Evolutionary conservation across 2,113 vertebrate genomes (phyloP).

Genomic region (Perca flavescens): DNA sequence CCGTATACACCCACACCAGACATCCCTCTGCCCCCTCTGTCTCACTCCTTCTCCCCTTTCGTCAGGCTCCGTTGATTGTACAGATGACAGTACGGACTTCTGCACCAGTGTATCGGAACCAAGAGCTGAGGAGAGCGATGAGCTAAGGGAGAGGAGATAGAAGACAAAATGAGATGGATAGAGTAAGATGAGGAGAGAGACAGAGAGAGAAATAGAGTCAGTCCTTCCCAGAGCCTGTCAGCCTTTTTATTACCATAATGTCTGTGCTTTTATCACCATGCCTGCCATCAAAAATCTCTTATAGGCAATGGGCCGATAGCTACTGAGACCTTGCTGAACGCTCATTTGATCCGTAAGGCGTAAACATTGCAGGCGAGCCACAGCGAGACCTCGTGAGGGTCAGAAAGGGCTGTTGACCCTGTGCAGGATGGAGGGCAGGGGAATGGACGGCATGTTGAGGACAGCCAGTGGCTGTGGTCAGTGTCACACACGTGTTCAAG

Average conservation of each 20-base stretch:
- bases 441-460: conserved; percentile 21
- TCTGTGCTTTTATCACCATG: conserved; percentile 69
- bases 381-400: conserved; percentile 13
- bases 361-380: conserved; percentile 4
- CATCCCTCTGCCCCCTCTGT: conserved; percentile 44
- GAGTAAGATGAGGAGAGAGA: conserved; percentile 10
- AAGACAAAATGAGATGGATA: conserved; percentile 59
- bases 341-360: conserved; percentile 47
- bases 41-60: conserved; percentile 55
- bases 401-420: conserved; percentile 15
- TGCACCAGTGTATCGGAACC: conserved; percentile 67
- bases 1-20: conserved; percentile 29
- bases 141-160: conserved; percentile 44
- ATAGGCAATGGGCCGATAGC: conserved; percentile 51
- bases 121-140: conserved; percentile 53
- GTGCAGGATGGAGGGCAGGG: conserved; percentile 34
- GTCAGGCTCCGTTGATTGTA: conserved; percentile 67
- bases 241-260: conserved; percentile 71
- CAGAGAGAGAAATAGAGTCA: conserved; percentile 26
- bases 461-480: conserved; percentile 18
- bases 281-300: conserved; percentile 57
- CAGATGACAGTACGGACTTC: conserved; percentile 65
- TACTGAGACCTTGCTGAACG: conserved; percentile 47
- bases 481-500: conserved; percentile 32
- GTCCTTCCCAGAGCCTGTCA: conserved; percentile 54